A percentile compares a stretch with the other conserved stretches of the same genome.
Evolutionary conservation across 2,797 vertebrate genomes (phyloP).

Genomic region (Callimico goeldii): DNA sequence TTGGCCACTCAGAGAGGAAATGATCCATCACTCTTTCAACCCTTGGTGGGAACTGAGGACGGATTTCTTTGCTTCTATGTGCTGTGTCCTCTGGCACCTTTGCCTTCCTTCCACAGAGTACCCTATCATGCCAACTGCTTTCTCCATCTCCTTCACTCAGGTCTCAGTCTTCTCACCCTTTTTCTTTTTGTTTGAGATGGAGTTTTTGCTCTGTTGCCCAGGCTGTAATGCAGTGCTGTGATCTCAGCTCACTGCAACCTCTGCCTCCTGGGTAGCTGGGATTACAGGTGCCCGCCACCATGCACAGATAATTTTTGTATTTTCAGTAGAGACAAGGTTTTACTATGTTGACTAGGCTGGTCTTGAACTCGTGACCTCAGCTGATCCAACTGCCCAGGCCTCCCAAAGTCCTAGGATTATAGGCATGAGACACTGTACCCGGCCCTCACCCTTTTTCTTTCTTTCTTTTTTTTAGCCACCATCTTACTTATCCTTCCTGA

Average conservation of each 20-base stretch:
- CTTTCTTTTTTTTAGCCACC: not conserved
- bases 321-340: not conserved
- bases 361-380: not conserved
- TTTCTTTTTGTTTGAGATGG: not conserved
- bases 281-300: not conserved
- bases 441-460: not conserved
- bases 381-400: not conserved
- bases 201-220: not conserved
- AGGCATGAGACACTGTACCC: not conserved
- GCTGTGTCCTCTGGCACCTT: not conserved
- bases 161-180: not conserved
- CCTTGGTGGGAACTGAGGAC: not conserved
- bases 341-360: not conserved
- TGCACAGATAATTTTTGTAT: not conserved
- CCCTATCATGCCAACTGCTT: not conserved
- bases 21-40: not conserved
- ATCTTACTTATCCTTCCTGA: not conserved
- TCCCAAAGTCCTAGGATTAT: not conserved
- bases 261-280: not conserved
- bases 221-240: no score
- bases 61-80: not conserved
- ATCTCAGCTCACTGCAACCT: not conserved
- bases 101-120: accelerated
- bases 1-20: not conserved
- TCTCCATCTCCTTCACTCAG: no score